A percentile compares a stretch with the other conserved stretches of the same genome.
Evolutionary conservation across 2,113 vertebrate species (phyloP).

Genomic region (Oreocharis arfaki): DNA sequence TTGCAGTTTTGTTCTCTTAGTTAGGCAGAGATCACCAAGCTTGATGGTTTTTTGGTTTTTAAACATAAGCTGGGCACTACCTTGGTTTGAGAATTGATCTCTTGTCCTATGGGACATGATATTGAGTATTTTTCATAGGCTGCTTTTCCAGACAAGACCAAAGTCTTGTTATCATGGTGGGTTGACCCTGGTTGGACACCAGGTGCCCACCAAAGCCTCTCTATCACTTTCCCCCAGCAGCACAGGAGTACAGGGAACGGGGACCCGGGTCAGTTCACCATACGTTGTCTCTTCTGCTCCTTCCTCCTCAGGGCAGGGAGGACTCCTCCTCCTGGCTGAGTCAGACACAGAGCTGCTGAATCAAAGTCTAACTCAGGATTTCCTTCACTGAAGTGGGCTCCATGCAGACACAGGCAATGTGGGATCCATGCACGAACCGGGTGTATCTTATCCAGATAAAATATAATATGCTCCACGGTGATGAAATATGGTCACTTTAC

Average conservation of each 20-base stretch:
- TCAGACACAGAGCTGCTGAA: background rate
- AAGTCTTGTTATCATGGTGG: background rate
- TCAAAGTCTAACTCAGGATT: background rate
- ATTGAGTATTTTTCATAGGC: background rate
- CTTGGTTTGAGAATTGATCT: background rate
- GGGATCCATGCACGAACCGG: background rate
- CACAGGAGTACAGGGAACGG: no score
- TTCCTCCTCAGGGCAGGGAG: background rate
- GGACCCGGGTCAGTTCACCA: no score
- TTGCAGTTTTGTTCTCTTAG: background rate
- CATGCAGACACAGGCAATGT: accelerated
- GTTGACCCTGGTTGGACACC: background rate
- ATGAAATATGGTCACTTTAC: background rate
- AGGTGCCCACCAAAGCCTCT: background rate
- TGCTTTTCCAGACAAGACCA: background rate
- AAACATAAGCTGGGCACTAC: accelerated
- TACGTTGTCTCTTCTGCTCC: accelerated
- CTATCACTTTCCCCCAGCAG: background rate
- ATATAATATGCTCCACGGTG: background rate
- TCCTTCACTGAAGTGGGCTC: background rate
- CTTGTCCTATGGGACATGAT: background rate
- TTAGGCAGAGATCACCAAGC: background rate
- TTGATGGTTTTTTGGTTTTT: background rate
- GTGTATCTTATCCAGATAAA: background rate
- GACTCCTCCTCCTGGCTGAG: background rate